A percentile compares a stretch with the other conserved stretches of the same genome.
phyloP scores from a whole-genome alignment of 2,888 invertebrate genomes.

The Cacoxenus indagator region DNA sequence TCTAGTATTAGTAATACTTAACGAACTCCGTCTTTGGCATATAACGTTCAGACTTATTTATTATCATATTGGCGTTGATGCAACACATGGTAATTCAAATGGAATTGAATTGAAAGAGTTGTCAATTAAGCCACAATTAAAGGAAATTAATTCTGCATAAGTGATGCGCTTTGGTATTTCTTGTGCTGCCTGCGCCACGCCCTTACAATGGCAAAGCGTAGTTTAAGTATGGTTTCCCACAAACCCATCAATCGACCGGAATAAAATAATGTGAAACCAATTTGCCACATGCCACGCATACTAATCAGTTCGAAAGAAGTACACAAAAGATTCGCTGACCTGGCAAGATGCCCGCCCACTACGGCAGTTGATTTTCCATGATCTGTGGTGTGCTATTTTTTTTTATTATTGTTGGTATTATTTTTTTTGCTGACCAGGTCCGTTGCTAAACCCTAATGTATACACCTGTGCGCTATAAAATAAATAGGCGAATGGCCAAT shows the following conservation, averaged over 20 bases:
- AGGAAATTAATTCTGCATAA: neutral
- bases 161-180: constrained; percentile 18
- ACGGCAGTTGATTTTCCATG: neutral
- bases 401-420: neutral
- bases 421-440: neutral
- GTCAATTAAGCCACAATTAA: neutral
- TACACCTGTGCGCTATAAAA: neutral
- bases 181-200: neutral
- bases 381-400: neutral
- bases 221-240: constrained; percentile 9
- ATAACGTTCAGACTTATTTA: neutral
- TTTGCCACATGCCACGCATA: constrained; percentile 51
- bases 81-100: neutral
- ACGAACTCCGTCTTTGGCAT: too few relatives aligned
- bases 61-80: neutral
- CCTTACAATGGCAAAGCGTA: neutral
- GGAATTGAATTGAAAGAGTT: neutral
- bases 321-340: constrained; percentile 17
- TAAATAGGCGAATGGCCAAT: neutral
- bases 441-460: neutral
- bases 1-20: too few relatives aligned
- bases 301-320: constrained; percentile 45
- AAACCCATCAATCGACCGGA: constrained; percentile 60
- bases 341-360: neutral
- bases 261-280: constrained; percentile 61